Evolutionary conservation across 92 coral and sea anemone genomes (phyloP), one percentile per base, ranked within the genome.

Genomic region (Diadumene lineata): DNA sequence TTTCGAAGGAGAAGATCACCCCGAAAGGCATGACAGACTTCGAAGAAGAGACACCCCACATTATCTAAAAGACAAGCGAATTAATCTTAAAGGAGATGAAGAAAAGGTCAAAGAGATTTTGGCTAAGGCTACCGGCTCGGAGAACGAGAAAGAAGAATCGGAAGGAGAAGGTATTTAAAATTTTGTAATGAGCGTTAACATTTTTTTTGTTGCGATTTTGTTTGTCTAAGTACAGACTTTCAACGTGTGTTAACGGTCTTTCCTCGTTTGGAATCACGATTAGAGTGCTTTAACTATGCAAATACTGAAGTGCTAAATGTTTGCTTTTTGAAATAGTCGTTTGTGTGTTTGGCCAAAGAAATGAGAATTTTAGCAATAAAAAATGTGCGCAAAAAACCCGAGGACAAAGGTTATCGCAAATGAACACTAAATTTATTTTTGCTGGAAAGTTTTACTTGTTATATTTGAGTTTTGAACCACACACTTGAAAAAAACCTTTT

Each of bases 1-100:
- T 1, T 92, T 94, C 64, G 84, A 87, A 68, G 98, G 93, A n/a
- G 98, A 86, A 60, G 98, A 94, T 18, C 96, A 93, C 64, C 96
- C 98, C 13, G 97, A 91, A 61, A 50, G 82, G 19, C 91, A 94
- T 31, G 91, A 86, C 57, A 56, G 44, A 27, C 82, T 84, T 25
- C 80, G 97, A 53, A 79, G 98, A 56, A 81, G 97, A 17, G 97
- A 94, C 85, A 94, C 98, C 25, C 98, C 98, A 1, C 98, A 94
- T 60, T 94, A 94, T 64, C 77, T 92, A 60, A 94, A 94, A 69
- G 89, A 86, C 66, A 94, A 94, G 81, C 75, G 97, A 68, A 84
- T 94, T 51, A 85, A 94, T 70, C 75, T 90, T 11, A 85, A 88
- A 70, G 86, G 89, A 2, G 87, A 87, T 33, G 88, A 92, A n/a